Percentiles rank a stretch among this genome's conserved stretches.
Evolutionary conservation across 2,113 vertebrate species (phyloP).

Genomic region (Istiophorus platypterus): DNA sequence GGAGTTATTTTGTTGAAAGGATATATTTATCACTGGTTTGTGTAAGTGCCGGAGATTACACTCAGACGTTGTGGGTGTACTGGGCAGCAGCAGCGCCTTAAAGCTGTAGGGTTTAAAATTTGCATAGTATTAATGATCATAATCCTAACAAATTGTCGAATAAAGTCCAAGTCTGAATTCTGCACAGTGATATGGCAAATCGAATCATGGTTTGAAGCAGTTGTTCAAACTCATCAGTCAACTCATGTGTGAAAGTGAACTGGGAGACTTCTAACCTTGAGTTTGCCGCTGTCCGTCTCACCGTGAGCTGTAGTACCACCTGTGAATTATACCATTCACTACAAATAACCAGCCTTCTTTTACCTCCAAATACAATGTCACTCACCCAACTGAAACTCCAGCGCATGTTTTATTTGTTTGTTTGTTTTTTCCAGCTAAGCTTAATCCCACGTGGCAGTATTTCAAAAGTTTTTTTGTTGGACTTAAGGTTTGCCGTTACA

Average conservation of each 20-base stretch:
- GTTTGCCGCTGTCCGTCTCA: slow-evolving; percentile 4
- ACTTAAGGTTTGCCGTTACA: slow-evolving; percentile 11
- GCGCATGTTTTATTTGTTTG: too few species aligned
- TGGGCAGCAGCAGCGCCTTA: slow-evolving; percentile 14
- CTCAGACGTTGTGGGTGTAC: slow-evolving; percentile 24
- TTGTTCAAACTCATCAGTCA: slow-evolving; percentile 41
- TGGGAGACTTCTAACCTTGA: slow-evolving; percentile 27
- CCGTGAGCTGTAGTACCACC: slow-evolving; percentile 35
- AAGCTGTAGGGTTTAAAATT: background rate
- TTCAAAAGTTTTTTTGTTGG: slow-evolving; percentile 7
- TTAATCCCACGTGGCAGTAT: slow-evolving; percentile 33
- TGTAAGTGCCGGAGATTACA: slow-evolving; percentile 21
- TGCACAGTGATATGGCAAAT: slow-evolving; percentile 33
- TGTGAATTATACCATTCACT: slow-evolving; percentile 43
- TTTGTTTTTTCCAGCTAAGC: background rate
- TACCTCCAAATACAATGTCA: slow-evolving; percentile 27
- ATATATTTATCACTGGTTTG: slow-evolving; percentile 24
- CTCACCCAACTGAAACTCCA: slow-evolving; percentile 8
- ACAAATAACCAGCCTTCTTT: slow-evolving; percentile 44
- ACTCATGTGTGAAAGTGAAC: slow-evolving; percentile 41
- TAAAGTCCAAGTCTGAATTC: background rate
- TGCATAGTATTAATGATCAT: background rate
- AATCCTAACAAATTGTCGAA: background rate
- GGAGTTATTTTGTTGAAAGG: slow-evolving; percentile 48
- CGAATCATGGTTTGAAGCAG: slow-evolving; percentile 16